phyloP scores from a whole-genome alignment of 2,888 invertebrate genomes.

The Tolmerus cingulatus region DNA sequence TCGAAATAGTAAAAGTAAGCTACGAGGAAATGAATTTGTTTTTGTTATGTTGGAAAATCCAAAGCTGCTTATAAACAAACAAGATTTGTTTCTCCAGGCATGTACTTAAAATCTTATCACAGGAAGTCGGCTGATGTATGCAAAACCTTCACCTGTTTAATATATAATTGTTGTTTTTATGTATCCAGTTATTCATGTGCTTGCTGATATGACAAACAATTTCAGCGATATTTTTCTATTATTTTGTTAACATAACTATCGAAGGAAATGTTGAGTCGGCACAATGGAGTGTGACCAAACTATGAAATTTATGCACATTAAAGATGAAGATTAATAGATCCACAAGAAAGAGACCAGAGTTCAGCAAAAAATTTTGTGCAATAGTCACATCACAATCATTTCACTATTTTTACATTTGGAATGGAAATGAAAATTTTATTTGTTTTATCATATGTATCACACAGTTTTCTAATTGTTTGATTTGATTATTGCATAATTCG shows the following conservation, averaged over 20 bases:
- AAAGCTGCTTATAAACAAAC: not conserved
- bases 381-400: not conserved
- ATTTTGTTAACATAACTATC: not conserved
- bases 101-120: not conserved
- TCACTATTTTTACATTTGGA: slow-evolving; percentile 11
- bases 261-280: not conserved
- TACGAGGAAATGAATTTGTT: not conserved
- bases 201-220: not conserved
- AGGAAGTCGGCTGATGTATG: slow-evolving; percentile 1
- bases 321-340: not conserved
- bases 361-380: not conserved
- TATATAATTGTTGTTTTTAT: not conserved
- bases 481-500: not conserved
- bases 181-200: not conserved
- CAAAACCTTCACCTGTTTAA: slow-evolving; percentile 3
- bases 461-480: not conserved
- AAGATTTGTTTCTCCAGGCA: not conserved
- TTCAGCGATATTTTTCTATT: not conserved
- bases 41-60: not conserved
- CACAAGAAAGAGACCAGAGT: not conserved
- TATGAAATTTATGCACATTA: slow-evolving; percentile 36
- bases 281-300: slow-evolving; percentile 34
- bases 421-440: not conserved
- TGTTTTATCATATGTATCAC: not conserved
- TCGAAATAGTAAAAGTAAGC: not conserved